Percentiles rank a stretch among this genome's conserved stretches.
Evolutionary conservation across 2,113 vertebrate genomes (phyloP).

Genomic region (Halcyon senegalensis): DNA sequence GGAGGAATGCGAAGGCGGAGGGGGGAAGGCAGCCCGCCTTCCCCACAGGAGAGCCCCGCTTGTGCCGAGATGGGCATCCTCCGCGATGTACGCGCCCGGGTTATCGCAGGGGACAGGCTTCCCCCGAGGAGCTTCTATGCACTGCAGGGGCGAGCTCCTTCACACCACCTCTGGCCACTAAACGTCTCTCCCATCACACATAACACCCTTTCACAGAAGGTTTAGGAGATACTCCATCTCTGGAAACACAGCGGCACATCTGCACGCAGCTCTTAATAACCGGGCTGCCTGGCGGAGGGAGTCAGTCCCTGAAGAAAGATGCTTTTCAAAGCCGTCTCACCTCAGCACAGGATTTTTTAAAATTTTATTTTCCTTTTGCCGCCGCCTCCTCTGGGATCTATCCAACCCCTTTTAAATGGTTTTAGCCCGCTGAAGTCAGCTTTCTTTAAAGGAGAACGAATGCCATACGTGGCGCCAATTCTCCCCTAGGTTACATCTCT

Average conservation of each 20-base stretch:
- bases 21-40: neutral
- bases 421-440: neutral
- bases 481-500: conserved; percentile 26
- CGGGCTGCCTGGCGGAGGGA: neutral
- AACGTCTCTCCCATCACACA: conserved; percentile 56
- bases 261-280: conserved; percentile 32
- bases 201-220: conserved; percentile 68
- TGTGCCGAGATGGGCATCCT: neutral
- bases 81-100: neutral
- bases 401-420: neutral
- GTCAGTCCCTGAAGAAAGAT: conserved; percentile 45
- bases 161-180: conserved; percentile 45
- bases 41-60: neutral
- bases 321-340: conserved; percentile 41
- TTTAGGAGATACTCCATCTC: conserved; percentile 56
- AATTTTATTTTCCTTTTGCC: neutral
- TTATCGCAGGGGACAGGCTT: neutral
- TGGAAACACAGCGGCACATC: conserved; percentile 66
- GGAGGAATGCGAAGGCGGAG: neutral
- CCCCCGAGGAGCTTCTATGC: neutral
- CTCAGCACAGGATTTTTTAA: neutral
- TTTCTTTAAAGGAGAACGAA: neutral
- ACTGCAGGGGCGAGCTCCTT: neutral
- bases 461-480: conserved; percentile 5
- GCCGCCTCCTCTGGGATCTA: neutral